Evolutionary conservation across 2,113 vertebrate genomes (phyloP).

Genomic region (Corvus moneduloides): DNA sequence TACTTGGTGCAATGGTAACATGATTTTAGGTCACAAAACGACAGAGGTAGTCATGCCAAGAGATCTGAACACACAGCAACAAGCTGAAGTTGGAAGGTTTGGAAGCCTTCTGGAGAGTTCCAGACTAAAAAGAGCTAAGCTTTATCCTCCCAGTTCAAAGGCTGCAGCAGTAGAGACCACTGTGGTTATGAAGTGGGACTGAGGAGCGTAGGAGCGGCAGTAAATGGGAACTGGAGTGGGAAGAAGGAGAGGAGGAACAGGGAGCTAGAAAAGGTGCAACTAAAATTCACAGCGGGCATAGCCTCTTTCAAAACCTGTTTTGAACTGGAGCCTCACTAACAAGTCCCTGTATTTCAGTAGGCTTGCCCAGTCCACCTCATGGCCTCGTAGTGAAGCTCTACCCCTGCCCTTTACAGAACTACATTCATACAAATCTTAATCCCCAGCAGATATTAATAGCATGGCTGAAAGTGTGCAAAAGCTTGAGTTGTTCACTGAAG

Average conservation of each 20-base stretch:
- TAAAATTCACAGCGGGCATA: neutral
- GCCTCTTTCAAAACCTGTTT: neutral
- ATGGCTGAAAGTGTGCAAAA: neutral
- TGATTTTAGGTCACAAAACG: neutral
- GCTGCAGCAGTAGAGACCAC: neutral
- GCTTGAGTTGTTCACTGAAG: neutral
- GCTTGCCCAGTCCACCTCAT: neutral
- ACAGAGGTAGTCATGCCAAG: constrained; percentile 1
- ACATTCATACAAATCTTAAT: neutral
- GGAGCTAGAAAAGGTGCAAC: neutral
- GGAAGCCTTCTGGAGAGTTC: neutral
- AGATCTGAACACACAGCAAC: neutral
- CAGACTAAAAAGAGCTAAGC: neutral
- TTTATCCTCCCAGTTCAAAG: neutral
- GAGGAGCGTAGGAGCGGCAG: neutral
- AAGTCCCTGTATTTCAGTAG: neutral
- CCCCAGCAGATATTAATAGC: neutral
- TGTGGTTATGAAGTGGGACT: neutral
- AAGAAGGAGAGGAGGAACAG: neutral
- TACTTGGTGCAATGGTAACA: neutral
- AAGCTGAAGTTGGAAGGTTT: neutral
- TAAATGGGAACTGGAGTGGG: neutral
- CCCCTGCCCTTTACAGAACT: neutral
- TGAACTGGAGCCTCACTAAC: neutral
- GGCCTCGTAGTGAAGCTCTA: neutral